These are phyloP conservation scores for Odontocerum albicorne DNA, from an alignment of 2,888 invertebrate species.

Conservation along the genomic window DNA sequence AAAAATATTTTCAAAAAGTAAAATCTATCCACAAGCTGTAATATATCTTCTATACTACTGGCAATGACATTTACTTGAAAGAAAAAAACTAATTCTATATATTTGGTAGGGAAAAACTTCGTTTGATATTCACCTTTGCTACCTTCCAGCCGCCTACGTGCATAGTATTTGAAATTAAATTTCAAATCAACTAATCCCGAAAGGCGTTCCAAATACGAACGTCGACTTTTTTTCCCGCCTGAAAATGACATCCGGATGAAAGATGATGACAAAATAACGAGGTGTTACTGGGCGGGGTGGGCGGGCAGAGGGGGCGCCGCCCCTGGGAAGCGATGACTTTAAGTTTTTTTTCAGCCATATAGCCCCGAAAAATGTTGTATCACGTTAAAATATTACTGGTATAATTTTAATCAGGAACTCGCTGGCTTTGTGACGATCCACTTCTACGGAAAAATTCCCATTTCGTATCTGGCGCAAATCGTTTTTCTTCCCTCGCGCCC, in stretches of 20 bases:
- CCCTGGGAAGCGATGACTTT: slow-evolving; percentile 26
- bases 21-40: too few relatives aligned
- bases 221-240: slow-evolving; percentile 40
- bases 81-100: too few relatives aligned
- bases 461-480: slow-evolving; percentile 1
- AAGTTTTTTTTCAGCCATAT: slow-evolving; percentile 25
- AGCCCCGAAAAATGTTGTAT: slow-evolving; percentile 29
- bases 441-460: background rate
- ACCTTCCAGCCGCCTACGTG: slow-evolving; percentile 19
- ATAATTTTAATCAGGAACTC: slow-evolving; percentile 21
- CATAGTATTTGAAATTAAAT: slow-evolving; percentile 36
- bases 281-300: slow-evolving; percentile 20
- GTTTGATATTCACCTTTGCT: too few relatives aligned
- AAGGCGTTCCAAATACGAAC: slow-evolving; percentile 35
- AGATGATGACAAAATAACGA: slow-evolving; percentile 44
- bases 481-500: background rate
- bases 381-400: slow-evolving; percentile 29
- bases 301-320: slow-evolving; percentile 11
- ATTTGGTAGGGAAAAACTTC: too few relatives aligned
- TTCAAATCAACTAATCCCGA: slow-evolving; percentile 41
- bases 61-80: too few relatives aligned
- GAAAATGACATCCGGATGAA: slow-evolving; percentile 50
- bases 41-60: too few relatives aligned
- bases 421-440: slow-evolving; percentile 1
- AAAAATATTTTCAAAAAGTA: too few relatives aligned